Evolutionary conservation across 2,888 invertebrate genomes (phyloP).

Genomic region (Archips xylosteana): DNA sequence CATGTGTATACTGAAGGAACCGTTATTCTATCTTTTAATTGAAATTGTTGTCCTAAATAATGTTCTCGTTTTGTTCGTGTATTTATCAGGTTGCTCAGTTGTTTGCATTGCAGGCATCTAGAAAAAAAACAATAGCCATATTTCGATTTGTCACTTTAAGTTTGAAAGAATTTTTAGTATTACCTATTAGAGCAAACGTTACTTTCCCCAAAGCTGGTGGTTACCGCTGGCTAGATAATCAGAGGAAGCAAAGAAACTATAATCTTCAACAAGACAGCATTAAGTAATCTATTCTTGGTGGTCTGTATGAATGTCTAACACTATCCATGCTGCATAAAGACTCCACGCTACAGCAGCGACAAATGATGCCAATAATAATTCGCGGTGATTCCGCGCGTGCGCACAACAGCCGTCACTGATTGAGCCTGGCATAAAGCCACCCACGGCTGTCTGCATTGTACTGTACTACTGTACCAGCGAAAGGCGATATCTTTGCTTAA

Average conservation of each 20-base stretch:
- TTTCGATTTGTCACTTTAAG: too few species aligned
- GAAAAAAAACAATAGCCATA: too few species aligned
- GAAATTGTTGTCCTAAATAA: not conserved
- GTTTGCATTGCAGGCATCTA: too few species aligned
- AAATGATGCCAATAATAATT: conserved; percentile 76
- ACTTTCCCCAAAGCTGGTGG: too few species aligned
- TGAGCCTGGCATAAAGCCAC: conserved; percentile 77
- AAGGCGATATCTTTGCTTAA: conserved; percentile 41
- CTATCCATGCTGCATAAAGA: conserved; percentile 5
- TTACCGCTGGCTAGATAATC: too few species aligned
- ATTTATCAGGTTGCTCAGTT: too few species aligned
- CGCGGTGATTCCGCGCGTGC: conserved; percentile 71
- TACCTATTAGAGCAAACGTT: too few species aligned
- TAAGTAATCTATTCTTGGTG: conserved; percentile 47
- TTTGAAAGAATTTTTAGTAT: too few species aligned
- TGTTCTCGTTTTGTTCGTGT: too few species aligned
- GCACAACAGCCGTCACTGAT: conserved; percentile 72
- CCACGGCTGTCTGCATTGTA: conserved; percentile 72
- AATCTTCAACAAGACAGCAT: conserved; percentile 12
- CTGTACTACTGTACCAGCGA: conserved; percentile 46
- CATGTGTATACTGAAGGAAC: not conserved
- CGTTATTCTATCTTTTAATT: not conserved
- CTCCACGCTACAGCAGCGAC: conserved; percentile 60
- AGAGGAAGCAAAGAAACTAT: not conserved
- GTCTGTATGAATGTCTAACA: conserved; percentile 44